Evolutionary conservation across 2,888 invertebrate species (phyloP).

Genomic region (Serripes groenlandicus): DNA sequence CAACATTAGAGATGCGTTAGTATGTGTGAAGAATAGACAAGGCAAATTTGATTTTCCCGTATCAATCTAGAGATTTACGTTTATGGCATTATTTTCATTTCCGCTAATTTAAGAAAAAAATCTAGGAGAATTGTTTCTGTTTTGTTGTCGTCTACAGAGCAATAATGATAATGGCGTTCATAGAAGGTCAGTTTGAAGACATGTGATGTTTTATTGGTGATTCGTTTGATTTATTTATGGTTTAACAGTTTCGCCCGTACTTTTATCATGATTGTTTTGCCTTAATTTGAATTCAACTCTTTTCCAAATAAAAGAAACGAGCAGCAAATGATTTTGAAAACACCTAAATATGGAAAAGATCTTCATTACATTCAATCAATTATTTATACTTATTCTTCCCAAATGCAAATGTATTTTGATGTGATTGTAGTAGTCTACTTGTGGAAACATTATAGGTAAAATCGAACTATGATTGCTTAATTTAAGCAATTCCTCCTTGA

Average conservation of each 20-base stretch:
- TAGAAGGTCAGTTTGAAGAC: not conserved
- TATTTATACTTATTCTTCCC: no score
- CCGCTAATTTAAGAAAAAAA: slow-evolving; percentile 21
- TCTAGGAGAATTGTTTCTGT: slow-evolving; percentile 7
- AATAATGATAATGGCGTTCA: not conserved
- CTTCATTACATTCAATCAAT: no score
- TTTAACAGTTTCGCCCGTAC: not conserved
- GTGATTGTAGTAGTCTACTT: no score
- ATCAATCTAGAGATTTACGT: slow-evolving; percentile 22
- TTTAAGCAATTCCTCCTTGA: no score
- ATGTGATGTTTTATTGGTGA: not conserved
- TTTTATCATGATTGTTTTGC: not conserved
- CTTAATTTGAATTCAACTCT: not conserved
- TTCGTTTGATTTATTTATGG: not conserved
- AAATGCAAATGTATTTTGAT: no score
- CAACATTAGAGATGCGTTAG: not conserved
- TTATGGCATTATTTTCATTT: slow-evolving; percentile 24
- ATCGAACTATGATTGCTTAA: no score
- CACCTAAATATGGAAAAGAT: no score
- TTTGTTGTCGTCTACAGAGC: not conserved
- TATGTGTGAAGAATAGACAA: not conserved
- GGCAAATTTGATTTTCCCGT: slow-evolving; percentile 21
- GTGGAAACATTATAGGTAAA: no score
- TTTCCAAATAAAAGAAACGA: not conserved
- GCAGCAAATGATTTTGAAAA: no score